A percentile compares a stretch with the other conserved stretches of the same genome.
phyloP scores from a whole-genome alignment of 2,797 vertebrate genomes.

The Okamejei kenojei region DNA sequence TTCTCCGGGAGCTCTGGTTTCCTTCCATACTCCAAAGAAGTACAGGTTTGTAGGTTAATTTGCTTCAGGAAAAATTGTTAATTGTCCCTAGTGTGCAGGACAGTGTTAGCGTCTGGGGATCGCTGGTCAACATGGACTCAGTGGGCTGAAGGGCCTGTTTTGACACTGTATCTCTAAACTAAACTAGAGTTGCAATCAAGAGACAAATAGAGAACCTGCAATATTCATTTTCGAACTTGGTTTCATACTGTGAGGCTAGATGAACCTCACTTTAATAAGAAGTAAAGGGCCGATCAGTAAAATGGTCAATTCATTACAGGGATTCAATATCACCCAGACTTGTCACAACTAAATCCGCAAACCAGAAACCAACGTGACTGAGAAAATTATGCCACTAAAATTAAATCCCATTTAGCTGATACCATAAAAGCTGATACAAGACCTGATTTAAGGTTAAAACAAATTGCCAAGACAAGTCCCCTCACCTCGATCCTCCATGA shows the following conservation, averaged over 20 bases:
- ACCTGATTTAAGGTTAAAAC: not conserved
- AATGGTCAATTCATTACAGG: not conserved
- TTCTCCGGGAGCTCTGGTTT: no score
- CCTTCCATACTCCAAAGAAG: no score
- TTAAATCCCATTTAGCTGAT: not conserved
- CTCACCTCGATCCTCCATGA: slow-evolving; percentile 73
- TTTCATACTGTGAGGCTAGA: not conserved
- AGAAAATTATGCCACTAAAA: not conserved
- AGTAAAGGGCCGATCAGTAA: not conserved
- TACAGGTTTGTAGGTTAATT: no score
- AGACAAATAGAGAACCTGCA: not conserved
- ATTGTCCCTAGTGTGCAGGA: no score
- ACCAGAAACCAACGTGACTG: not conserved
- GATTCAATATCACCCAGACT: not conserved
- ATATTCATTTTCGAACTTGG: not conserved
- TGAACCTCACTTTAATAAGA: not conserved
- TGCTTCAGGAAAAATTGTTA: no score
- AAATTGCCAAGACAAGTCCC: not conserved
- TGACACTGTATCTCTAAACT: not conserved
- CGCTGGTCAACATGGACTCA: no score
- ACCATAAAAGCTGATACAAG: not conserved
- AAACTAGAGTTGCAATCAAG: not conserved
- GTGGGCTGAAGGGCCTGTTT: no score
- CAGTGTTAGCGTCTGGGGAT: no score
- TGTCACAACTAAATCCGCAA: not conserved